Conservation (phyloP, 2,888 invertebrate species). For the Hemaris fuciformis region DNA sequence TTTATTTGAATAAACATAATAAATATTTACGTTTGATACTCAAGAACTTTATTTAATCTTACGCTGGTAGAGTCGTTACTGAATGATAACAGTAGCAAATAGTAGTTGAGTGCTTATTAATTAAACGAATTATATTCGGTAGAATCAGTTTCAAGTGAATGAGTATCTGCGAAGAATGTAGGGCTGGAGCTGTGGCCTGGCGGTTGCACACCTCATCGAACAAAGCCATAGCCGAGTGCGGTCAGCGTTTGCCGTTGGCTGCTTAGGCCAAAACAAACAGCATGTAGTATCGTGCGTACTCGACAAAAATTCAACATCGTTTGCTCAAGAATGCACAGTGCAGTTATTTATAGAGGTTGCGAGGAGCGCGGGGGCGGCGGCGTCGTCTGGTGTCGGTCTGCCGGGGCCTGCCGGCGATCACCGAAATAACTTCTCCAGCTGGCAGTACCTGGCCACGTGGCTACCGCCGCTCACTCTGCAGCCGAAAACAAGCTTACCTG, state of each 20-base stretch:
- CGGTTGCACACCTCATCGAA: neutral
- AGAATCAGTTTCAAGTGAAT: neutral
- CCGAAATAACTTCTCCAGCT: constrained; percentile 80
- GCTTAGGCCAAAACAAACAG: constrained; percentile 75
- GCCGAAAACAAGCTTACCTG: constrained; percentile 49
- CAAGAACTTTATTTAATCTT: no score
- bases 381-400: constrained; percentile 82
- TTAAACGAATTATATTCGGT: neutral
- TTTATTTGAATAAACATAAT: no score
- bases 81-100: neutral
- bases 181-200: neutral
- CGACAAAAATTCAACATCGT: constrained; percentile 81
- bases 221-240: neutral
- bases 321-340: constrained; percentile 81
- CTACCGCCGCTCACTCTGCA: constrained; percentile 37
- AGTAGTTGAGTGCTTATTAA: neutral
- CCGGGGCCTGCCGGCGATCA: constrained; percentile 83
- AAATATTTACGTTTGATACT: neutral
- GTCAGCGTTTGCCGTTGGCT: constrained; percentile 24
- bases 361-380: constrained; percentile 80
- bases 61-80: neutral
- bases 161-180: neutral
- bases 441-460: constrained; percentile 79
- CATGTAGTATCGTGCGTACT: constrained; percentile 79
- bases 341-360: constrained; percentile 75